A percentile compares a stretch with the other conserved stretches of the same genome.
phyloP scores from a whole-genome alignment of 2,888 invertebrate species.

The Molanna angustata region DNA sequence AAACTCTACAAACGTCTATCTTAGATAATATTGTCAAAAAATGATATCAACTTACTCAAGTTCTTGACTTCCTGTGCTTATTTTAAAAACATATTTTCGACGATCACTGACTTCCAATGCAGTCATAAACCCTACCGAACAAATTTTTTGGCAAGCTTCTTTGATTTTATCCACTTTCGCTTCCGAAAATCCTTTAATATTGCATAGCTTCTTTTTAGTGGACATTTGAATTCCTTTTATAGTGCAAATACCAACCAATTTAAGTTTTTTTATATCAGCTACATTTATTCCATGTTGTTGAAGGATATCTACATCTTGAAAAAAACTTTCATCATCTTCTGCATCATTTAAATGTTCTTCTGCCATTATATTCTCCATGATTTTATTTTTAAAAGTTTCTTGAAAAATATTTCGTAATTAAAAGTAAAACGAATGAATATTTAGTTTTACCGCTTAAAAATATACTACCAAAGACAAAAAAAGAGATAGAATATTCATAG shows the following conservation, averaged over 20 bases:
- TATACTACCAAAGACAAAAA: too few species aligned
- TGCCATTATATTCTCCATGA: constrained; percentile 46
- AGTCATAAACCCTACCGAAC: constrained; percentile 65
- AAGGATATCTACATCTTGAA: constrained; percentile 71
- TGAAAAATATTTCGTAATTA: too few species aligned
- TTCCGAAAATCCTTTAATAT: constrained; percentile 74
- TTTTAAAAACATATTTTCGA: constrained; percentile 68
- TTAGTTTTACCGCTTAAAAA: too few species aligned
- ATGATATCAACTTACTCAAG: constrained; percentile 60
- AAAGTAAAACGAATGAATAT: too few species aligned
- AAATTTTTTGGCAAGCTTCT: constrained; percentile 69
- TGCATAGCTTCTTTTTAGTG: constrained; percentile 67
- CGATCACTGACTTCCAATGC: constrained; percentile 71
- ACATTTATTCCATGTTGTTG: constrained; percentile 63
- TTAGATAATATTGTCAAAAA: constrained; percentile 2
- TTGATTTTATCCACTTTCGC: constrained; percentile 78
- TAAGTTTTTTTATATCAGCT: constrained; percentile 74
- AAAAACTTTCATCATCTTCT: constrained; percentile 66
- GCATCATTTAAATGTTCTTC: constrained; percentile 51
- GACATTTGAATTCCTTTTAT: constrained; percentile 80
- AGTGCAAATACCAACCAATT: constrained; percentile 74
- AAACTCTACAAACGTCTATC: constrained; percentile 1
- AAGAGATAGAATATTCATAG: too few species aligned
- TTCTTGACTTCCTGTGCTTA: constrained; percentile 64
- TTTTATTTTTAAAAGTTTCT: not conserved